phyloP scores from a whole-genome alignment of 35 echinoderm and acorn worm species.

The Strongylocentrotus purpuratus region DNA sequence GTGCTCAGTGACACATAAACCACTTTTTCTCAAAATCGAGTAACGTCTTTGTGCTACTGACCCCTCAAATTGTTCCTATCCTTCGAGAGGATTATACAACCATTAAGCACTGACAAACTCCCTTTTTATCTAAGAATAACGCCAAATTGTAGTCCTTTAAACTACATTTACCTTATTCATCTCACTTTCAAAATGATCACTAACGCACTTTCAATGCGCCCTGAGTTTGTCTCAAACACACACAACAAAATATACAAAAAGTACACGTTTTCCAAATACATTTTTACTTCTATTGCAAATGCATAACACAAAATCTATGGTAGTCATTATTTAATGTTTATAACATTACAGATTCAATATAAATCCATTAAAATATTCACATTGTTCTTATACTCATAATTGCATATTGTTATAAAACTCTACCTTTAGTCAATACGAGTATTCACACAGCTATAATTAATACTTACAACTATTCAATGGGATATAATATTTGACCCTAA shows the following conservation, averaged over 20 bases:
- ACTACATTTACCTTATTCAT: background rate
- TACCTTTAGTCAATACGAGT: background rate
- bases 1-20: no score
- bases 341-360: background rate
- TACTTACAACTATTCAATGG: background rate
- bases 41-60: no score
- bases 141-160: background rate
- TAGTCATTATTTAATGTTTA: background rate
- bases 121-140: background rate
- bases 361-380: background rate
- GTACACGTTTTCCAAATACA: background rate
- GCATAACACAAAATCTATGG: no score
- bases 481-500: background rate
- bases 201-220: background rate
- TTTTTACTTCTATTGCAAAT: background rate
- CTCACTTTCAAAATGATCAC: background rate
- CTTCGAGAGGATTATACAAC: background rate
- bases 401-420: background rate
- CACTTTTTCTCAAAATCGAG: no score
- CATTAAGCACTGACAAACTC: background rate
- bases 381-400: background rate
- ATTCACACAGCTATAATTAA: background rate
- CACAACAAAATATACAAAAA: background rate
- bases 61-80: no score
- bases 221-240: background rate